A percentile compares a stretch with the other conserved stretches of the same genome.
Evolutionary conservation across 1,140 invertebrate genomes (phyloP).

Genomic region (Tetramorium simillimum): DNA sequence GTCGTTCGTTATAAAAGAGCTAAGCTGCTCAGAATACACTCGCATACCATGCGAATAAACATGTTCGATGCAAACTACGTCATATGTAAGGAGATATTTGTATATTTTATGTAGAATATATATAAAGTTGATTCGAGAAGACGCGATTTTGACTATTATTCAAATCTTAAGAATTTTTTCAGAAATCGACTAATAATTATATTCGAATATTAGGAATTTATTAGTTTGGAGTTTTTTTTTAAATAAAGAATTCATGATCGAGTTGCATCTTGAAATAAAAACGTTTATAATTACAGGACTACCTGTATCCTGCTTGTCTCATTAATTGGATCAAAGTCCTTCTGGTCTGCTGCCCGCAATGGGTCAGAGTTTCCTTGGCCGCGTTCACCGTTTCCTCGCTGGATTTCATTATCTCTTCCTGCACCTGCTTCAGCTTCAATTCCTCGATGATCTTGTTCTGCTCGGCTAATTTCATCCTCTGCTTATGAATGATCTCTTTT

Average conservation of each 20-base stretch:
- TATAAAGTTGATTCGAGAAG: constrained; percentile 11
- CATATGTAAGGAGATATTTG: not conserved
- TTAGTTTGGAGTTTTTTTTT: not conserved
- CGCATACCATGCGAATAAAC: not conserved
- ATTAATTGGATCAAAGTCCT: constrained; percentile 79
- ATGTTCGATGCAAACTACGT: not conserved
- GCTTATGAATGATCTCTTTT: constrained; percentile 81
- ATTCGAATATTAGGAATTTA: not conserved
- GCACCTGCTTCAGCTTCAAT: constrained; percentile 79
- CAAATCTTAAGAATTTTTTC: not conserved
- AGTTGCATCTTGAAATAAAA: not conserved
- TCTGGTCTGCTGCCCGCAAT: constrained; percentile 77
- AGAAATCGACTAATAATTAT: not conserved
- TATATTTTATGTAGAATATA: not conserved
- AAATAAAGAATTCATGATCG: not conserved
- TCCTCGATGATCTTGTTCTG: constrained; percentile 82
- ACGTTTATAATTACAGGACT: constrained; percentile 24
- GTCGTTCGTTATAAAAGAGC: not conserved
- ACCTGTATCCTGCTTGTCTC: constrained; percentile 78
- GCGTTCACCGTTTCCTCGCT: constrained; percentile 75
- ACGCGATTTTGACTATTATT: not conserved
- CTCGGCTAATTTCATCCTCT: constrained; percentile 77
- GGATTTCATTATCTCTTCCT: constrained; percentile 72
- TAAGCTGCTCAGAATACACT: not conserved
- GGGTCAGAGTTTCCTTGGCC: constrained; percentile 75